phyloP scores from a whole-genome alignment of 2,888 invertebrate species.

The Corbicula japonica region DNA sequence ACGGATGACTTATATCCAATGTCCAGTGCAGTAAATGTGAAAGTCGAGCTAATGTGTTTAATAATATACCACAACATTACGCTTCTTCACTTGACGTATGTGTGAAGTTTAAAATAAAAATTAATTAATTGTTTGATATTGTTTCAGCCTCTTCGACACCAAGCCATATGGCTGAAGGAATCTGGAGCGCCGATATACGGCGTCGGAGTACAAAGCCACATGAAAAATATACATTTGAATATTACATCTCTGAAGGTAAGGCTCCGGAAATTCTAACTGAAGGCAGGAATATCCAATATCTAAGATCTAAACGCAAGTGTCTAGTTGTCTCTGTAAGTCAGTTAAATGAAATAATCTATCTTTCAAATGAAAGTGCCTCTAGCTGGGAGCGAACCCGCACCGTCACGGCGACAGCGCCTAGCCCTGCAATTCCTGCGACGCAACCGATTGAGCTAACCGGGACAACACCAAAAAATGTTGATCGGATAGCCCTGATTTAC shows the following conservation, averaged over 20 bases:
- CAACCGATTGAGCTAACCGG: too few relatives aligned
- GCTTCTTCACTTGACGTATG: neutral
- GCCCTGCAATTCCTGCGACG: too few relatives aligned
- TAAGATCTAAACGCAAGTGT: neutral
- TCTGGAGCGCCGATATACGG: conserved; percentile 65
- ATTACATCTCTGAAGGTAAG: conserved; percentile 42
- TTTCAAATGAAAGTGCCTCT: neutral
- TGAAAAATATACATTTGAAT: conserved; percentile 43
- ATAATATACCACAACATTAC: neutral
- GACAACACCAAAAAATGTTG: too few relatives aligned
- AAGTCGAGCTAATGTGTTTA: neutral
- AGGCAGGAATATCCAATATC: too few relatives aligned
- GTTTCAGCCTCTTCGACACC: conserved; percentile 62
- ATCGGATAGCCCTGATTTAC: too few relatives aligned
- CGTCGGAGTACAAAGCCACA: conserved; percentile 71
- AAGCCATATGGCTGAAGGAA: conserved; percentile 62
- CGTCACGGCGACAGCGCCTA: too few relatives aligned
- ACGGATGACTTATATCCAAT: neutral
- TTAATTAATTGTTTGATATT: conserved; percentile 1
- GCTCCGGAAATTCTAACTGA: too few relatives aligned
- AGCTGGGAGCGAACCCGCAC: too few relatives aligned
- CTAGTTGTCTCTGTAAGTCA: neutral
- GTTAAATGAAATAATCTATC: neutral
- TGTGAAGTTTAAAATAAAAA: neutral
- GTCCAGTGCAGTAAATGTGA: neutral